These are phyloP conservation scores for Zeugodacus cucurbitae DNA, from an alignment of 1,140 invertebrate species.

Conservation along the genomic window DNA sequence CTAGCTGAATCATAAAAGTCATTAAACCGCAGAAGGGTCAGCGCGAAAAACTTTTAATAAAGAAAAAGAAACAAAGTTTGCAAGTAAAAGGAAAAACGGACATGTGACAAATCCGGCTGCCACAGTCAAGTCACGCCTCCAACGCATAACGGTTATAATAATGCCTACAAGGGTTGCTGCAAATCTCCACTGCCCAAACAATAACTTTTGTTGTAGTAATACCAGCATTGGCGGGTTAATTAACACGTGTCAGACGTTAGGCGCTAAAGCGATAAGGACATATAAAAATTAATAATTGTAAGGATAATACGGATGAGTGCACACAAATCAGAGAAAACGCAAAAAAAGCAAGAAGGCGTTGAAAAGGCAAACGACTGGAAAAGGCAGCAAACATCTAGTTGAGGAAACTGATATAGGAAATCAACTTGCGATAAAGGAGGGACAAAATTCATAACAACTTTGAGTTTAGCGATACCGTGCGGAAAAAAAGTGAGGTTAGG, in stretches of 20 bases:
- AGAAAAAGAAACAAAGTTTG: neutral
- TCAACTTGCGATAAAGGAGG: too few species aligned
- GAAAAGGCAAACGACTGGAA: neutral
- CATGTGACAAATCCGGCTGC: constrained; percentile 11
- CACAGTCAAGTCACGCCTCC: neutral
- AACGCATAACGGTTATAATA: neutral
- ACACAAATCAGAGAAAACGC: neutral
- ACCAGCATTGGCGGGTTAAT: constrained; percentile 3
- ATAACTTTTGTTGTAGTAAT: neutral
- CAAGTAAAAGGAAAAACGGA: neutral
- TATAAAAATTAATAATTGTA: constrained; percentile 34
- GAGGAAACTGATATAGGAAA: neutral
- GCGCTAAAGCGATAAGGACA: neutral
- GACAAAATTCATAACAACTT: neutral
- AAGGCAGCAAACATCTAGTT: neutral
- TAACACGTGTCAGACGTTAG: constrained; percentile 11
- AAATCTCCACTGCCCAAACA: neutral
- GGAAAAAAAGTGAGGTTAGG: neutral
- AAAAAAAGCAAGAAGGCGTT: neutral
- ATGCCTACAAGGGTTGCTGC: neutral
- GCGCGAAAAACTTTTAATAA: neutral
- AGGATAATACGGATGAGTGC: constrained; percentile 24
- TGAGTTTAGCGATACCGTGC: neutral
- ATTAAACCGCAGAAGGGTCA: neutral
- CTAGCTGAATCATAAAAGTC: neutral